A percentile compares a stretch with the other conserved stretches of the same genome.
Evolutionary conservation across 1,140 invertebrate genomes (phyloP).

Genomic region (Dendrolimus punctatus): DNA sequence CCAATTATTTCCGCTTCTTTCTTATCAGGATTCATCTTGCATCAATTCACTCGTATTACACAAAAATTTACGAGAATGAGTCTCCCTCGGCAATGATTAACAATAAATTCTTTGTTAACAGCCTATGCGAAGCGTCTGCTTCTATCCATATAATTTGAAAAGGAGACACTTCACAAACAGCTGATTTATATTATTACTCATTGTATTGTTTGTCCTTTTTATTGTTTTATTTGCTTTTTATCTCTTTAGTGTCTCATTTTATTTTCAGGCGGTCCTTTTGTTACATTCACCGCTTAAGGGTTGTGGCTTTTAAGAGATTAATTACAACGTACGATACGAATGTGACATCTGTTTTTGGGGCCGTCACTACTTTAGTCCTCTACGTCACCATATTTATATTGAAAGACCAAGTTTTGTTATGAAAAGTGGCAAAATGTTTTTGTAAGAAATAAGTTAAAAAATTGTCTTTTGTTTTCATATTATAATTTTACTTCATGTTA

Average conservation of each 20-base stretch:
- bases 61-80: constrained; percentile 57
- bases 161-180: constrained; percentile 27
- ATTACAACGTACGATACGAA: constrained; percentile 8
- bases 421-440: no score
- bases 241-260: constrained; percentile 15
- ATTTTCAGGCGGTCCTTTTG: constrained; percentile 19
- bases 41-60: constrained; percentile 56
- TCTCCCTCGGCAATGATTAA: constrained; percentile 45
- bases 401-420: no score
- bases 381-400: not conserved
- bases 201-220: constrained; percentile 33
- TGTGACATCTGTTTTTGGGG: constrained; percentile 11
- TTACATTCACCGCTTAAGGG: constrained; percentile 8
- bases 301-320: constrained; percentile 7
- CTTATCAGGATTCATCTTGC: constrained; percentile 43
- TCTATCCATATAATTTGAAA: constrained; percentile 32
- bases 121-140: constrained; percentile 29
- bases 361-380: not conserved
- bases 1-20: constrained; percentile 46
- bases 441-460: no score
- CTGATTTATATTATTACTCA: constrained; percentile 47
- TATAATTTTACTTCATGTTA: no score
- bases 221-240: constrained; percentile 13
- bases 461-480: no score
- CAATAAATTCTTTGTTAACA: constrained; percentile 59